Conservation (phyloP, 1,140 invertebrate species). For the Drosophila pseudoananassae region DNA sequence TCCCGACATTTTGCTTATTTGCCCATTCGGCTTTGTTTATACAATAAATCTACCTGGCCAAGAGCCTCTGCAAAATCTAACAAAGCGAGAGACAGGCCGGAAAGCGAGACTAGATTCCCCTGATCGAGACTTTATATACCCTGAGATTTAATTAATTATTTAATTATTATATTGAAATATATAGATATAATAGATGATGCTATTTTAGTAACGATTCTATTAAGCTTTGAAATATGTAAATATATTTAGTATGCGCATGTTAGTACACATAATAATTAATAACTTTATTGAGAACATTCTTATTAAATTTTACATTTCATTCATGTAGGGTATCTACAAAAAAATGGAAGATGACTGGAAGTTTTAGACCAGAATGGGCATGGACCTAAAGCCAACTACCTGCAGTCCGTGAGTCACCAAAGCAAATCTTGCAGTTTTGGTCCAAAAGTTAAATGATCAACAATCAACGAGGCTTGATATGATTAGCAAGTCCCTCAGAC, state of each 20-base stretch:
- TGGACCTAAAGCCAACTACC: constrained; percentile 40
- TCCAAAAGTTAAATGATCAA: constrained; percentile 53
- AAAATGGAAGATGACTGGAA: constrained; percentile 28
- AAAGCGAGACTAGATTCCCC: neutral
- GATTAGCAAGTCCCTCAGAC: constrained; percentile 64
- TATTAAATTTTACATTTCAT: no score
- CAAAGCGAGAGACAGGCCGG: constrained; percentile 27
- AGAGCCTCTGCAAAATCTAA: constrained; percentile 55
- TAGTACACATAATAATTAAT: neutral
- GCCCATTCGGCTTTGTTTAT: constrained; percentile 64
- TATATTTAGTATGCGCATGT: no score
- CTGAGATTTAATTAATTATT: neutral
- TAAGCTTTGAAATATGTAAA: no score
- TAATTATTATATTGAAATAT: no score
- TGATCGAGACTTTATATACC: constrained; percentile 3
- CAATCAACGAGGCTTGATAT: constrained; percentile 71
- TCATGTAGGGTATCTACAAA: constrained; percentile 12
- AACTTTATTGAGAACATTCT: no score
- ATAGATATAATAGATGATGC: no score
- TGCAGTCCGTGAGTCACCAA: constrained; percentile 63
- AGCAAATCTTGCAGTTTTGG: constrained; percentile 46
- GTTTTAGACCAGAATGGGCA: constrained; percentile 7
- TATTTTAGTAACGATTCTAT: no score
- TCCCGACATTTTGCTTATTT: constrained; percentile 51
- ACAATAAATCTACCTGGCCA: constrained; percentile 77